A percentile compares a stretch with the other conserved stretches of the same genome.
Evolutionary conservation across 2,888 invertebrate species (phyloP).

Genomic region (Drosophila kanekoi): DNA sequence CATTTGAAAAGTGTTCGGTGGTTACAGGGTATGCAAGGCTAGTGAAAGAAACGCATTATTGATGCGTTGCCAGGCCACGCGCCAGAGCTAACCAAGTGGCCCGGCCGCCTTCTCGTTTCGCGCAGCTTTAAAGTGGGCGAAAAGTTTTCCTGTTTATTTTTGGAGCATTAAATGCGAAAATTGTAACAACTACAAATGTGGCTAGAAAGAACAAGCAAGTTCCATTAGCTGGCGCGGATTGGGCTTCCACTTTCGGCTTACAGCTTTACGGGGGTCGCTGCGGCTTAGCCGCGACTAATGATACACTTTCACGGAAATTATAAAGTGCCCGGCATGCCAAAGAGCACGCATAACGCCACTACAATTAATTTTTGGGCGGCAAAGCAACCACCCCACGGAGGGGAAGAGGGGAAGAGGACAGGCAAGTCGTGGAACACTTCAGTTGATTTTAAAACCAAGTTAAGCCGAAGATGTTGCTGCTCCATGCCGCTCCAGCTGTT

Average conservation of each 20-base stretch:
- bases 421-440: constrained; percentile 38
- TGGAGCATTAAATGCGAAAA: constrained; percentile 20
- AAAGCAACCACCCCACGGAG: background rate
- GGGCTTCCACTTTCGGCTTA: constrained; percentile 22
- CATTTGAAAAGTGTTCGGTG: background rate
- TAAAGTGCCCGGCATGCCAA: constrained; percentile 49
- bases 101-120: background rate
- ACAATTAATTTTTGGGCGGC: constrained; percentile 67
- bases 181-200: constrained; percentile 49
- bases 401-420: background rate
- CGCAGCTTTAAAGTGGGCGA: constrained; percentile 39
- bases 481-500: constrained; percentile 39
- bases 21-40: constrained; percentile 28
- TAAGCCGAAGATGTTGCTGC: constrained; percentile 55
- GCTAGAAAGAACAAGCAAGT: constrained; percentile 60
- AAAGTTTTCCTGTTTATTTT: constrained; percentile 33
- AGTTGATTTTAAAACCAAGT: constrained; percentile 74
- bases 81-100: constrained; percentile 3
- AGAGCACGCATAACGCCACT: constrained; percentile 56
- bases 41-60: constrained; percentile 57
- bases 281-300: constrained; percentile 68
- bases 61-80: constrained; percentile 65
- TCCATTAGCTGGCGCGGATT: constrained; percentile 67
- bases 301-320: constrained; percentile 64
- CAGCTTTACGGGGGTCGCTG: constrained; percentile 13